Evolutionary conservation across 2,888 invertebrate species (phyloP).

Genomic region (Laothoe populi): DNA sequence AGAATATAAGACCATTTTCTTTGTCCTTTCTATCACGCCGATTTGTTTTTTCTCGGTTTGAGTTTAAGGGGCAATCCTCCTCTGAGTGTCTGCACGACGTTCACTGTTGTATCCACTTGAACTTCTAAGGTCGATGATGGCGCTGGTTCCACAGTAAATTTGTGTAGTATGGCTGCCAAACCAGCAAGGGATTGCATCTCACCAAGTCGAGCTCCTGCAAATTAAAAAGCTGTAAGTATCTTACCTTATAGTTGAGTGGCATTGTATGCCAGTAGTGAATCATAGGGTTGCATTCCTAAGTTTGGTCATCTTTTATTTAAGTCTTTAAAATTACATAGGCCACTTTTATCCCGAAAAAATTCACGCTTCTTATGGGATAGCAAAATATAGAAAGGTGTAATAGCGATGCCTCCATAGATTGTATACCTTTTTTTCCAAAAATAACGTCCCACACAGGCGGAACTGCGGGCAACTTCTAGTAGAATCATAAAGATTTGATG

Average conservation of each 20-base stretch:
- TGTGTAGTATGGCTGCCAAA: constrained; percentile 58
- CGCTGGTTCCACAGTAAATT: constrained; percentile 55
- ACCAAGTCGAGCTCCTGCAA: constrained; percentile 59
- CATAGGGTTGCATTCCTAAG: too few species aligned
- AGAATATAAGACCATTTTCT: background rate
- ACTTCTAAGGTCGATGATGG: constrained; percentile 29
- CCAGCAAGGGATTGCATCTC: constrained; percentile 68
- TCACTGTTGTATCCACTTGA: constrained; percentile 43
- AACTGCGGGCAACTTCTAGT: too few species aligned
- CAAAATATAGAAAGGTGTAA: too few species aligned
- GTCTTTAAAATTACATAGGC: too few species aligned
- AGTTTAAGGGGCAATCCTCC: constrained; percentile 52
- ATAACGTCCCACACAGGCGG: too few species aligned
- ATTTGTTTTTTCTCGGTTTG: constrained; percentile 38
- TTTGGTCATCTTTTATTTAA: too few species aligned
- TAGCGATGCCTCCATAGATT: too few species aligned
- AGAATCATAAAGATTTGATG: too few species aligned
- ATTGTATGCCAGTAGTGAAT: too few species aligned
- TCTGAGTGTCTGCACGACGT: constrained; percentile 51
- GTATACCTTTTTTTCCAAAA: too few species aligned
- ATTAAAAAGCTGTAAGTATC: background rate
- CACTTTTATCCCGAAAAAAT: too few species aligned
- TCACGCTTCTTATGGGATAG: too few species aligned
- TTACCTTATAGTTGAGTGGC: background rate
- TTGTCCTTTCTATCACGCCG: background rate